Evolutionary conservation across 2,113 vertebrate genomes (phyloP), one percentile per base, ranked within the genome.

Genomic region (Nicator chloris): DNA sequence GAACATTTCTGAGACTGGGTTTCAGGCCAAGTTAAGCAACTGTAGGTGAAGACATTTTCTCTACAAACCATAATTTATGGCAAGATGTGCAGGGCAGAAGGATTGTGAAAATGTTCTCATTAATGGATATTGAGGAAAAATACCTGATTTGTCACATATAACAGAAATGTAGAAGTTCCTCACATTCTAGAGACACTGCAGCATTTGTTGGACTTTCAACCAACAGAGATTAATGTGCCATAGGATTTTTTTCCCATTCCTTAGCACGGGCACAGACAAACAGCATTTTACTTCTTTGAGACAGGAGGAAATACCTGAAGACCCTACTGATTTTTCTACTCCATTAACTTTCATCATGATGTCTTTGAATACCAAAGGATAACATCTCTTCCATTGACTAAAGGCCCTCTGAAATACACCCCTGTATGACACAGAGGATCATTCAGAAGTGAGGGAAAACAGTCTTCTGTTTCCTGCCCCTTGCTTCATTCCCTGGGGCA

Each of bases 21-120:
- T 92, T 76, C 69, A 70, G 35, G 86, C 95, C 94, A 96, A 94
- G 40, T 72, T 92, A 95, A 95, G 90, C 87, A 96, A 88, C 44
- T 82, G 15, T 47, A 93, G 86, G 89, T 79, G 66, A 92, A 94
- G 81, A 92, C 26, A 84, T 93, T 89, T 84, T 50, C 73, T 91
- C 45, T 91, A 65, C 44, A 91, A 95, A 64, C 81, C 53, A 37
- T 69, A 82, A 94, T 89, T 95, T 95, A 94, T 59, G 42, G 50
- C 33, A 91, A 94, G 90, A 95, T 91, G 63, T 70, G 33, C 79
- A 77, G 54, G 24, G 39, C 50, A 82, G 82, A 85, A 87, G 14
- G 57, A 80, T 11, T 63, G 35, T 12, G 23, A 79, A 95, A 93
- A 87, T 45, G 50, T 56, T 91, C 45, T 76, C 23, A 61, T 85